These are phyloP conservation scores for Alfaro cultratus DNA, from an alignment of 2,797 vertebrate genomes.

Conservation along the genomic window DNA sequence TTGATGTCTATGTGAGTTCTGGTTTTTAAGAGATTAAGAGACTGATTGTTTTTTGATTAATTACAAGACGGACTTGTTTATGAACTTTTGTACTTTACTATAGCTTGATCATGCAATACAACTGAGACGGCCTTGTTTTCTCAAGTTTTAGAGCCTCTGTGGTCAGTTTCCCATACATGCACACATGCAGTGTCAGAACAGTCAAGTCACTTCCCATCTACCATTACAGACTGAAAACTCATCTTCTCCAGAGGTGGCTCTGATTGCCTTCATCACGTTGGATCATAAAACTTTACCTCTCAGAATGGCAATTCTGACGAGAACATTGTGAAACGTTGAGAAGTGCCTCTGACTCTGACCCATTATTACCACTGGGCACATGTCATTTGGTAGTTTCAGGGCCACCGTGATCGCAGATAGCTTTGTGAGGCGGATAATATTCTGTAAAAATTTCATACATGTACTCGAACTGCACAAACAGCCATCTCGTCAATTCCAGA, in stretches of 20 bases:
- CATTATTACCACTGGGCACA: neutral
- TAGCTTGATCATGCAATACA: neutral
- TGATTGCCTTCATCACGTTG: conserved; percentile 27
- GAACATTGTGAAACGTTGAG: conserved; percentile 19
- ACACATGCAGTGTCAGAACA: neutral
- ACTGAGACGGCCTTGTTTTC: neutral
- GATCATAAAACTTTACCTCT: conserved; percentile 26
- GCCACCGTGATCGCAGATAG: neutral
- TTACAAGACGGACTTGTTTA: neutral
- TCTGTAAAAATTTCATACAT: conserved; percentile 2
- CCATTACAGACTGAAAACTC: conserved; percentile 32
- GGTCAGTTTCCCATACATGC: neutral
- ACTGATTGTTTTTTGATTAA: neutral
- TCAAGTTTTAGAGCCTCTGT: neutral
- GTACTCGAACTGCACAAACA: neutral
- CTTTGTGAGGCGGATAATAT: neutral
- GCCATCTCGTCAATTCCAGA: conserved; percentile 32
- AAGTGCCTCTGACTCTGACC: conserved; percentile 17
- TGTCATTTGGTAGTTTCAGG: conserved; percentile 17
- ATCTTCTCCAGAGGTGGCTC: conserved; percentile 27
- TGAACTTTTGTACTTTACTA: neutral
- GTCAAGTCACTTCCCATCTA: conserved; percentile 27
- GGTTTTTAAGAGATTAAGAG: neutral
- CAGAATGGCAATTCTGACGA: conserved; percentile 6
- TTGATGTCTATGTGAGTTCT: neutral